Evolutionary conservation across 2,888 invertebrate genomes (phyloP).

Genomic region (Hypercompe scribonia): DNA sequence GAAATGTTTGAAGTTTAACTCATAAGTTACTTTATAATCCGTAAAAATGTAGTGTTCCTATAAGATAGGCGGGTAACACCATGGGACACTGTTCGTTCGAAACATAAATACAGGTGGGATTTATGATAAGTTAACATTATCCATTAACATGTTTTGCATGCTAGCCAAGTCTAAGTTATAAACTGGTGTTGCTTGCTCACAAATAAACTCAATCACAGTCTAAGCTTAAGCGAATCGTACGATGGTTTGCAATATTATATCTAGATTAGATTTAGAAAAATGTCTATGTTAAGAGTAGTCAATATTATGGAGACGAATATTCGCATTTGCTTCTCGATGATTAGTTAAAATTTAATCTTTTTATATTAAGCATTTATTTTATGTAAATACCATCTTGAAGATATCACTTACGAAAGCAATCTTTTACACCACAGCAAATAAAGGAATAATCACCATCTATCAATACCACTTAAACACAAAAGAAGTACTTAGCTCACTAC

Average conservation of each 20-base stretch:
- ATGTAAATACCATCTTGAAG: not conserved
- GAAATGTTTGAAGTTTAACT: too few relatives aligned
- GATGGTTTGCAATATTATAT: not conserved
- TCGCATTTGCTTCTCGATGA: not conserved
- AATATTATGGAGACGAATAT: not conserved
- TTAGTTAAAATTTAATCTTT: too few relatives aligned
- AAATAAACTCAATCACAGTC: not conserved
- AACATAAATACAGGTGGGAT: not conserved
- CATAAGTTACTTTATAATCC: too few relatives aligned
- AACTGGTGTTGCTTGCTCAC: not conserved
- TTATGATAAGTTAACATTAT: not conserved
- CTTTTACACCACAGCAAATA: conserved; percentile 1
- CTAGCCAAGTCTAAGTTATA: not conserved
- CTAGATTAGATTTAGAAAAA: too few relatives aligned
- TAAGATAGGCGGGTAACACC: too few relatives aligned
- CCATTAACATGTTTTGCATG: too few relatives aligned
- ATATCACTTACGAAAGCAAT: too few relatives aligned
- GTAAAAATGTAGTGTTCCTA: too few relatives aligned
- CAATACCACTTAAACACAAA: conserved; percentile 2
- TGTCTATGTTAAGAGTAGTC: not conserved
- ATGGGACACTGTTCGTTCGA: too few relatives aligned
- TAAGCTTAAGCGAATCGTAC: not conserved
- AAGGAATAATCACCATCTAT: not conserved
- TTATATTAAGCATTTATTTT: too few relatives aligned
- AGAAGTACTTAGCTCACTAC: conserved; percentile 27